Evolutionary conservation across 1,140 invertebrate species (phyloP), one percentile per base, ranked within the genome.

Genomic region (Acromyrmex echinatior): DNA sequence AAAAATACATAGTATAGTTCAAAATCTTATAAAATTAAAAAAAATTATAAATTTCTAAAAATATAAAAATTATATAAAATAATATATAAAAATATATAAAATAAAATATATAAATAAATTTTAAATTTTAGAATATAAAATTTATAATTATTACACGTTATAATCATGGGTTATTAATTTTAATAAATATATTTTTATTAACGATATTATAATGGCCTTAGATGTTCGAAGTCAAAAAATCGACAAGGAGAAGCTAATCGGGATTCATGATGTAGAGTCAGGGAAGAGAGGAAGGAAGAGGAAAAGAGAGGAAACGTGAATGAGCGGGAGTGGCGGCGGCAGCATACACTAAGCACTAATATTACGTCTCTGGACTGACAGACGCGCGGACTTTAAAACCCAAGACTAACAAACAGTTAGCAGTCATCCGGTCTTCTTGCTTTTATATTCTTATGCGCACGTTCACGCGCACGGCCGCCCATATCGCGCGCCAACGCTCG

Each of bases 361-460:
- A 95, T 95, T 95, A 95, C 94, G 95, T 94, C 94, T 94, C 93
- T 87, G 91, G 90, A 93, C 95, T 95, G 95, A 95, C 95, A 95
- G 95, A 95, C 95, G 94, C 92, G 92, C 94, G 94, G 94, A 95
- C 94, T 95, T 95, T 95, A 95, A 95, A 95, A 94, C 92, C 92
- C 92, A 95, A 95, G 93, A 94, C 94, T 95, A 95, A 95, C 94
- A 95, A 95, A 95, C 95, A 95, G 93, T 94, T 92, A 92, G 92
- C 95, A 95, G 95, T 95, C 95, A 95, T 95, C 95, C 95, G 95
- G 95, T 95, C 93, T 95, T 91, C 94, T 94, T 93, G 93, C 95
- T 95, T 95, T 95, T 95, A 94, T 95, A 94, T 94, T 94, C 93
- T 94, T 94, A 87, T 86, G 88, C 86, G 88, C 91, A 66, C 51